Evolutionary conservation across 2,113 vertebrate species (phyloP).

Genomic region (Rana temporaria): DNA sequence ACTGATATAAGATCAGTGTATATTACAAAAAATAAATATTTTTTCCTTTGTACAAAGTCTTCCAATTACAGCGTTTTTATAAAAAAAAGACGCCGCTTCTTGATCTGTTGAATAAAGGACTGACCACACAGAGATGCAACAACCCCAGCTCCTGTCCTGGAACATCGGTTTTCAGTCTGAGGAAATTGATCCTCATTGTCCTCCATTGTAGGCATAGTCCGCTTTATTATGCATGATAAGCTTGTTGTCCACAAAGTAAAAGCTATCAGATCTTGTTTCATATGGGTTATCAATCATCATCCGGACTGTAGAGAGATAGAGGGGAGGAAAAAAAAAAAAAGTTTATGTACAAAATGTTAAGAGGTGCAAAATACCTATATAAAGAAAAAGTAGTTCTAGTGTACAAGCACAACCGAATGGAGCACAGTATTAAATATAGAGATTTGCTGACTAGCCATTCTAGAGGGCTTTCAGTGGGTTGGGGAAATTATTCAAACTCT

Average conservation of each 20-base stretch:
- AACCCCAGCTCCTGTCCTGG: slow-evolving; percentile 59
- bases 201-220: slow-evolving; percentile 96
- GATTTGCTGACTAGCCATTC: too few species aligned
- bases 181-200: slow-evolving; percentile 77
- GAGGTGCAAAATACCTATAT: neutral
- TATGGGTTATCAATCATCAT: slow-evolving; percentile 96
- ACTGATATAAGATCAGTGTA: neutral
- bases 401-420: neutral
- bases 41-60: slow-evolving; percentile 45
- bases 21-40: slow-evolving; percentile 24
- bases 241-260: slow-evolving; percentile 99
- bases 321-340: slow-evolving; percentile 34
- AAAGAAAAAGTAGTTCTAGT: neutral
- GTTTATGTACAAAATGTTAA: too few species aligned
- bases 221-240: slow-evolving; percentile 99
- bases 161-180: slow-evolving; percentile 58
- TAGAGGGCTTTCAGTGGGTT: too few species aligned
- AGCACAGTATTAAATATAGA: too few species aligned
- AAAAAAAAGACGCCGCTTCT: neutral
- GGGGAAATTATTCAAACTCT: too few species aligned
- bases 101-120: neutral
- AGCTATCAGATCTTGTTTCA: slow-evolving; percentile 97
- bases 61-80: slow-evolving; percentile 26
- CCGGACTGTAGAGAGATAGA: slow-evolving; percentile 75
- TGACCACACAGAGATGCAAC: neutral